phyloP scores from a whole-genome alignment of 2,888 invertebrate species.

The Campoletis raptor region DNA sequence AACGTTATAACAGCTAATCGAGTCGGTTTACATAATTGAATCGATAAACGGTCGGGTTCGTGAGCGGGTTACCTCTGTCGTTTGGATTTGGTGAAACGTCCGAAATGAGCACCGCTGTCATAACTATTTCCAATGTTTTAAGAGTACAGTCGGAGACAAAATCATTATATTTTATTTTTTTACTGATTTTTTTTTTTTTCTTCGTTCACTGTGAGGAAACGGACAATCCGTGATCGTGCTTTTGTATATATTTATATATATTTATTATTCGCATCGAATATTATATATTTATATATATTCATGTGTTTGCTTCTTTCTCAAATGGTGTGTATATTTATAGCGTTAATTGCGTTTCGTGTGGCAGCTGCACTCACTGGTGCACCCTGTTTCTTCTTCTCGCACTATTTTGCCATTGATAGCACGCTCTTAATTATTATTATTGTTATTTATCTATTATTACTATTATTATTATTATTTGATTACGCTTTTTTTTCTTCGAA shows the following conservation, averaged over 20 bases:
- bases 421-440: conserved; percentile 30
- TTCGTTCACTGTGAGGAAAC: conserved; percentile 10
- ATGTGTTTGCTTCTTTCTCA: conserved; percentile 65
- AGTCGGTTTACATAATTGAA: conserved; percentile 81
- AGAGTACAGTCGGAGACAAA: conserved; percentile 80
- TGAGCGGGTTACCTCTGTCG: conserved; percentile 62
- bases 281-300: neutral
- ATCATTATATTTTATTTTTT: conserved; percentile 64
- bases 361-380: conserved; percentile 82
- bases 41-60: conserved; percentile 76
- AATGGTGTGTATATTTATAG: conserved; percentile 80
- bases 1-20: conserved; percentile 72
- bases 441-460: neutral
- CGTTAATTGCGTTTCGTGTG: conserved; percentile 83
- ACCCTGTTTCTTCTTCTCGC: conserved; percentile 62
- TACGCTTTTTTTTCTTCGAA: conserved; percentile 44
- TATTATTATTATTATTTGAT: conserved; percentile 20
- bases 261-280: neutral
- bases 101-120: conserved; percentile 80
- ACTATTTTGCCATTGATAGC: conserved; percentile 71
- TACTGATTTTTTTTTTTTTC: conserved; percentile 16
- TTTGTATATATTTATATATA: neutral
- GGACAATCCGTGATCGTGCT: conserved; percentile 3
- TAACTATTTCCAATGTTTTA: conserved; percentile 84
- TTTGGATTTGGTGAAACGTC: conserved; percentile 24